Evolutionary conservation across 2,797 vertebrate species (phyloP), one percentile per base, ranked within the genome.

Genomic region (Megaceryle alcyon): DNA sequence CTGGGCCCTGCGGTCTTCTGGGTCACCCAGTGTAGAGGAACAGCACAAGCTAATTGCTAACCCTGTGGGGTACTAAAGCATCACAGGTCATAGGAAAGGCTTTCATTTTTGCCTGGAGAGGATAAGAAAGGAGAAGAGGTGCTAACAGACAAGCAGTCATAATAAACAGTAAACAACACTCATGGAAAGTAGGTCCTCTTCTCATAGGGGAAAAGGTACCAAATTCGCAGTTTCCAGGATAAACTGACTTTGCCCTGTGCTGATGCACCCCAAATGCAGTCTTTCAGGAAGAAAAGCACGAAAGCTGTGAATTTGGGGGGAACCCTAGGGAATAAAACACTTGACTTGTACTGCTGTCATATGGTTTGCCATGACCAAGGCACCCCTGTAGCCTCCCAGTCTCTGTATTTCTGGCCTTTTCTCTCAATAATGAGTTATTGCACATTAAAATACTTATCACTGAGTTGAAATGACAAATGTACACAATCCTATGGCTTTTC

Each of bases 1-100:
- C 39, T 41, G 35, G 18, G 16, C 56, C 1, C 0, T 51, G 61
- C 21, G 39, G 44, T 68, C 1, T 0, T 20, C 18, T 43, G 54
- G 21, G 39, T 59, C 33, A 31, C 59, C 66, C 61, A 12, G 26
- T 0, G 1, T 29, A 33, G 54, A 61, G 54, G 26, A 61, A 57
- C 0, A 2, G 49, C 29, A 33, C 12, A 39, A 48, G 39, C 14
- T 57, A 26, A 44, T n/a, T 64, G 31, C 33, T 48, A 19, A 48
- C n/a, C 35, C 35, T 0, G 0, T 64, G 49, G 39, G 22, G 23
- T 53, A 29, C 11, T 14, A 16, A 28, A 12, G n/a, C 35, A 21
- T 48, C 21, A 5, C 11, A 23, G 65, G 33, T 48, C 12, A 7
- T 44, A 57, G 23, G 39, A 64, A 29, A 39, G 13, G 41, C 69